Evolutionary conservation across 2,888 invertebrate species (phyloP).

Genomic region (Amblyjoppa proteus): DNA sequence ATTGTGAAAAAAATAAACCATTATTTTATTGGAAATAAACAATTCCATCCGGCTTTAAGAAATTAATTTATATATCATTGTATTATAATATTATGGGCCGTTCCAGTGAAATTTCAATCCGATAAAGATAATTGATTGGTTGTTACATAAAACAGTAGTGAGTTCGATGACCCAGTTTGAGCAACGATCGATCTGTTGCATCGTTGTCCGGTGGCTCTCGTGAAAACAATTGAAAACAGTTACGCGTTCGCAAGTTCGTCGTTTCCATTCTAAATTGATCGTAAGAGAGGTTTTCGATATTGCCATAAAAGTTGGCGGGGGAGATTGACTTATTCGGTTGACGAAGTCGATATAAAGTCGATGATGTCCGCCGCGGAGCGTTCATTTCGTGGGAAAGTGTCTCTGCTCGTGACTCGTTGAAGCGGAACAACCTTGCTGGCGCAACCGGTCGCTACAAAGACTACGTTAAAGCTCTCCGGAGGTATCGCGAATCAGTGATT

Average conservation of each 20-base stretch:
- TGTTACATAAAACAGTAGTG: conserved; percentile 68
- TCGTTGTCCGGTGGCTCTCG: conserved; percentile 54
- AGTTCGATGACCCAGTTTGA: conserved; percentile 50
- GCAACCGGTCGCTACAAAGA: conserved; percentile 19
- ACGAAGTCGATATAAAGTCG: conserved; percentile 82
- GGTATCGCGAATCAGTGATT: conserved; percentile 50
- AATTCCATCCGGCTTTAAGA: background rate
- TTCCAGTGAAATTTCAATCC: background rate
- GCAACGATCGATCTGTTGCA: conserved; percentile 71
- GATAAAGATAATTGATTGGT: background rate
- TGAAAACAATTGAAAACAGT: conserved; percentile 43
- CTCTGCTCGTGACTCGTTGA: conserved; percentile 58
- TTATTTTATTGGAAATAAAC: background rate
- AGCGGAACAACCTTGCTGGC: conserved; percentile 62
- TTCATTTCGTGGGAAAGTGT: conserved; percentile 81
- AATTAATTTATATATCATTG: background rate
- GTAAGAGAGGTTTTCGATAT: conserved; percentile 5
- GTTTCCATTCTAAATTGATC: conserved; percentile 24
- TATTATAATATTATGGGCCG: background rate
- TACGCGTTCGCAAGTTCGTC: conserved; percentile 61
- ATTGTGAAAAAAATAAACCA: background rate
- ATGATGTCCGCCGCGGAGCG: conserved; percentile 70
- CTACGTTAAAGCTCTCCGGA: background rate
- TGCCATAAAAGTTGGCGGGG: background rate
- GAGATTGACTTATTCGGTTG: conserved; percentile 56